These are phyloP conservation scores for Bradypodion pumilum DNA, from an alignment of 2,797 vertebrate species.

Conservation along the genomic window DNA sequence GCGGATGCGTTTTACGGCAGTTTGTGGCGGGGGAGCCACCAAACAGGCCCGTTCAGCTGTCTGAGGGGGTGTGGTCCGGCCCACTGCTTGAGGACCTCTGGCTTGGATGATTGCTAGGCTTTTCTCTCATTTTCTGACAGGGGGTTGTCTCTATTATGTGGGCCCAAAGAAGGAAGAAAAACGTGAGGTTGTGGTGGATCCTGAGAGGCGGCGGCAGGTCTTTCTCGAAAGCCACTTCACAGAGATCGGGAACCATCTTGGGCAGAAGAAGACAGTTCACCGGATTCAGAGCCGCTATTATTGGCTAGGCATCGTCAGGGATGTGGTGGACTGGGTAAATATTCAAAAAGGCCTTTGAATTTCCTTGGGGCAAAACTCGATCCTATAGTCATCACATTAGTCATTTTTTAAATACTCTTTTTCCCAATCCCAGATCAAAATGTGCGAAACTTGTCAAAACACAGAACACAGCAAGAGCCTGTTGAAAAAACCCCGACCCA, in stretches of 20 bases:
- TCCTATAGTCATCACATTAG: not conserved
- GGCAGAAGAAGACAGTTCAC: slow-evolving; percentile 92
- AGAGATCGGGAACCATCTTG: slow-evolving; percentile 87
- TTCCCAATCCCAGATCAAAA: slow-evolving; percentile 82
- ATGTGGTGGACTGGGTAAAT: slow-evolving; percentile 91
- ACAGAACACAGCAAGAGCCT: slow-evolving; percentile 85
- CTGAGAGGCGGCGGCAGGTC: slow-evolving; percentile 83
- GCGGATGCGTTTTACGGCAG: too few relatives aligned
- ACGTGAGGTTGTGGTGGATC: slow-evolving; percentile 89
- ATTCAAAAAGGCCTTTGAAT: not conserved
- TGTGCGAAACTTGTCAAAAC: slow-evolving; percentile 88
- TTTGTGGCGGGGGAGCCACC: too few relatives aligned
- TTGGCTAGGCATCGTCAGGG: slow-evolving; percentile 92
- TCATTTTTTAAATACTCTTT: not conserved
- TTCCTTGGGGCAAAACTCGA: not conserved
- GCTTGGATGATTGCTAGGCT: accelerated
- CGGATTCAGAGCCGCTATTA: slow-evolving; percentile 91
- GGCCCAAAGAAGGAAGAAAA: slow-evolving; percentile 90
- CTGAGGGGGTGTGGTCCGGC: too few relatives aligned
- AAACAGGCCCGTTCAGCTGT: too few relatives aligned
- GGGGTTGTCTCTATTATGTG: slow-evolving; percentile 87
- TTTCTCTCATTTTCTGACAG: slow-evolving; percentile 58
- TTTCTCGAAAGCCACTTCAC: slow-evolving; percentile 90
- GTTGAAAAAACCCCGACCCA: slow-evolving; percentile 75
- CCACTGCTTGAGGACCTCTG: accelerated